phyloP scores from a whole-genome alignment of 2,113 vertebrate species.

The Heteronetta atricapilla region DNA sequence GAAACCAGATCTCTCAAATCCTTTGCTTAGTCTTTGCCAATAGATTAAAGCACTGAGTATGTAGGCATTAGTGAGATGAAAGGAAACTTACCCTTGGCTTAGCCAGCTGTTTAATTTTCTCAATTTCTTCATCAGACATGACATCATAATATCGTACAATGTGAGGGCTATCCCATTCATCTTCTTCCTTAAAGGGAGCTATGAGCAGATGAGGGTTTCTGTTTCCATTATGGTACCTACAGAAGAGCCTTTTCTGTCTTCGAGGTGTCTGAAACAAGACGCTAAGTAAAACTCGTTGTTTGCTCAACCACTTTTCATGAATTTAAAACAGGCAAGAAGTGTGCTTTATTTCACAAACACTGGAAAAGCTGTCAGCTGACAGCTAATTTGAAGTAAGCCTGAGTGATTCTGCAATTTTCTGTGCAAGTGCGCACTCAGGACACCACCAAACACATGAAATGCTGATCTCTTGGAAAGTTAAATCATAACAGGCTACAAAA shows the following conservation, averaged over 20 bases:
- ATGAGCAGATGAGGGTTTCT: conserved; percentile 87
- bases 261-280: conserved; percentile 78
- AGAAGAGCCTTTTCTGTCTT: conserved; percentile 89
- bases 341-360: background rate
- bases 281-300: background rate
- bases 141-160: conserved; percentile 91
- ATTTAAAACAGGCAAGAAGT: background rate
- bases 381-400: background rate
- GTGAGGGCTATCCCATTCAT: conserved; percentile 95
- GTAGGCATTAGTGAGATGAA: background rate
- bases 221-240: conserved; percentile 88
- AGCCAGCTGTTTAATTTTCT: conserved; percentile 91
- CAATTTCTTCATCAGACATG: conserved; percentile 88
- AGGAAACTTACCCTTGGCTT: conserved; percentile 88
- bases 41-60: background rate
- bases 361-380: background rate
- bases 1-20: background rate
- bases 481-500: background rate
- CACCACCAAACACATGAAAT: background rate
- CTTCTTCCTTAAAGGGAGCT: conserved; percentile 92
- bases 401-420: background rate
- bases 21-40: background rate
- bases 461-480: background rate
- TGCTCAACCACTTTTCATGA: background rate
- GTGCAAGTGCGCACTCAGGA: background rate